Evolutionary conservation across 1,140 invertebrate genomes (phyloP).

Genomic region (Maniola jurtina): DNA sequence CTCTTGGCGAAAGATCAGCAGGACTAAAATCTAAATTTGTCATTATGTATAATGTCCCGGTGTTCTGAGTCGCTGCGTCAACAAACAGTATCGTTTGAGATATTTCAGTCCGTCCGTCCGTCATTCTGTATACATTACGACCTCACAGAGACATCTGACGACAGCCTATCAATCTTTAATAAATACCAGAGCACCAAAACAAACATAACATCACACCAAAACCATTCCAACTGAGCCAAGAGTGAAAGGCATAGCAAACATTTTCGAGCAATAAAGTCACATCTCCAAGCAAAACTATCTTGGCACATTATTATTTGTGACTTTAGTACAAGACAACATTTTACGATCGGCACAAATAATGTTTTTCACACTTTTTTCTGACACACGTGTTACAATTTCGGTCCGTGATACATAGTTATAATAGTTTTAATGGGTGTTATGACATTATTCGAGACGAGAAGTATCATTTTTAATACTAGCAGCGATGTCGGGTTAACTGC

Average conservation of each 20-base stretch:
- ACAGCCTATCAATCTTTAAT: constrained; percentile 73
- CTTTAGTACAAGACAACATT: constrained; percentile 64
- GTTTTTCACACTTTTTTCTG: constrained; percentile 63
- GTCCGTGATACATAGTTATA: constrained; percentile 47
- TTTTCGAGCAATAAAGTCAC: constrained; percentile 14
- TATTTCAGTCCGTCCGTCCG: constrained; percentile 61
- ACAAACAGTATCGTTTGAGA: constrained; percentile 65
- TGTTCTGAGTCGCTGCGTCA: constrained; percentile 48
- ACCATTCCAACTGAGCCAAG: constrained; percentile 10
- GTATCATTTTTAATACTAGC: constrained; percentile 68
- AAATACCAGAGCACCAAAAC: constrained; percentile 60
- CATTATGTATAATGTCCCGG: constrained; percentile 53
- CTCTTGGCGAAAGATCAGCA: constrained; percentile 21
- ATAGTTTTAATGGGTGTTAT: constrained; percentile 62
- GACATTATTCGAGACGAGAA: constrained; percentile 62
- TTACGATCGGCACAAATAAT: constrained; percentile 60
- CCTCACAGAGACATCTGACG: constrained; percentile 67
- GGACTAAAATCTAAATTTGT: constrained; percentile 53
- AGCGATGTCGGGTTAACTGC: constrained; percentile 36
- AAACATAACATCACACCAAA: constrained; percentile 25
- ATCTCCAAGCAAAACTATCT: constrained; percentile 35
- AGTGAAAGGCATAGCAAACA: constrained; percentile 23
- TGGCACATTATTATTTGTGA: constrained; percentile 57
- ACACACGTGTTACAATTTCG: constrained; percentile 54
- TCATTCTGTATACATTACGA: constrained; percentile 63